Base-by-base conservation (phyloP, 1,140 invertebrate species). In the Zaprionus davidi region DNA sequence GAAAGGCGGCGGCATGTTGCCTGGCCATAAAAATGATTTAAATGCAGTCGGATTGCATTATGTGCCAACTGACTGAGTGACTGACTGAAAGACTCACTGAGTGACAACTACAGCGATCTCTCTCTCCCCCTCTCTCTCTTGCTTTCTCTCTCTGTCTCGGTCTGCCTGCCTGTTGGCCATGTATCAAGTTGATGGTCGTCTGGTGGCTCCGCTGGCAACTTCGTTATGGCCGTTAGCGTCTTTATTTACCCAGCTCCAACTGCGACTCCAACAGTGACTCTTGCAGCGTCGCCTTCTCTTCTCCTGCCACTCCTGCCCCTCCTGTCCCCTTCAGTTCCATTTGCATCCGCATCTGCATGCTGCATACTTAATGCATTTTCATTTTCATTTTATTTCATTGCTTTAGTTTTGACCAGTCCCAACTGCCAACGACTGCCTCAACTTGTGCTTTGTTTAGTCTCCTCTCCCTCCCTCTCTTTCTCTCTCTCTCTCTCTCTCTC, bases 311-410 rank as follows among this genome's bases (percentile, higher is more conserved):
- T n/a, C 55, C 38, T 66, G 60, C 49, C 57, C 15, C 34, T 13
- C 36, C 68, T 24, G 38, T 6, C 15, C 3, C n/a, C n/a, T 20
- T 68, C 38, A 74, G 72, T 70, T 79, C 46, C 55, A 49, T 59
- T 46, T 58, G 78, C 62, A 57, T 60, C 36, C 49, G 41, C 20
- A 34, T 65, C 44, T 53, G 51, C 65, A 77, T 83, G 41, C 76
- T 83, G 82, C 82, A 85, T 85, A 86, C 82, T 82, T 85, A 85
- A 85, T 85, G 82, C 82, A 84, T 88, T 87, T 87, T 78, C 83
- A 86, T 86, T 86, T 73, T 59, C 73, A 71, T 76, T 88, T 88
- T 90, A 88, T 88, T 88, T 84, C 81, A 88, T 87, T 87, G 84
- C 84, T 80, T 84, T 76, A 83, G 77, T 86, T 87, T 76, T 86